Evolutionary conservation across 2,797 vertebrate genomes (phyloP).

Genomic region (Trachurus trachurus): DNA sequence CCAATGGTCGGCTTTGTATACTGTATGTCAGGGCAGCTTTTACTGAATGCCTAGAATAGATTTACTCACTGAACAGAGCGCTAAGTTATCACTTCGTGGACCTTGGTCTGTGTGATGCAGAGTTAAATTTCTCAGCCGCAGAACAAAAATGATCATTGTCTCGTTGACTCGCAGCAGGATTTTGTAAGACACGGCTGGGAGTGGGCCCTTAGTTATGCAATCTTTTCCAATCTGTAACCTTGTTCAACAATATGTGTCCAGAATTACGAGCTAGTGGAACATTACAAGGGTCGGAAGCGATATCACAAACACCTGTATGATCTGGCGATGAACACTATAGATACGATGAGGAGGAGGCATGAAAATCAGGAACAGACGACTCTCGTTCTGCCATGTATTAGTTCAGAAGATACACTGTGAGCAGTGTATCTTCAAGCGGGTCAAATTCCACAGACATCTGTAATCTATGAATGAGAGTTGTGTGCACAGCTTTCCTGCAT

Average conservation of each 20-base stretch:
- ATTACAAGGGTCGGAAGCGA: conserved; percentile 2
- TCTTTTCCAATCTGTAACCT: conserved; percentile 30
- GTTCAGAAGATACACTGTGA: conserved; percentile 8
- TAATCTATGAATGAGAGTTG: conserved; percentile 50
- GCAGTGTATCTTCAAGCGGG: background rate
- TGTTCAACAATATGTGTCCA: conserved; percentile 20
- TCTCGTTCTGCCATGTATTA: conserved; percentile 8
- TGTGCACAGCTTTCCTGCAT: conserved; percentile 59
- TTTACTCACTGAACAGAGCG: conserved; percentile 23
- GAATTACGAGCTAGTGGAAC: conserved; percentile 37
- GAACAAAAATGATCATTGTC: conserved; percentile 20
- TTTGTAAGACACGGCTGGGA: conserved; percentile 25
- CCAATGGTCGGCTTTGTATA: conserved; percentile 9
- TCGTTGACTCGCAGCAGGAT: conserved; percentile 30
- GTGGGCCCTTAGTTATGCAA: conserved; percentile 40
- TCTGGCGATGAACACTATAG: background rate
- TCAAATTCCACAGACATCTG: conserved; percentile 63
- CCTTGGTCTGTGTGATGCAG: background rate
- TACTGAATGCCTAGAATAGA: conserved; percentile 16
- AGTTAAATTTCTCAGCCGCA: conserved; percentile 11
- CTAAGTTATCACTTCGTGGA: background rate
- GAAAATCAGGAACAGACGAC: background rate
- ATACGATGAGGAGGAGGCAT: background rate
- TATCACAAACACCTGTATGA: conserved; percentile 10
- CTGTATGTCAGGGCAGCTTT: conserved; percentile 19